Conservation (phyloP, 1,140 invertebrate species). For the Trichomalopsis sarcophagae region DNA sequence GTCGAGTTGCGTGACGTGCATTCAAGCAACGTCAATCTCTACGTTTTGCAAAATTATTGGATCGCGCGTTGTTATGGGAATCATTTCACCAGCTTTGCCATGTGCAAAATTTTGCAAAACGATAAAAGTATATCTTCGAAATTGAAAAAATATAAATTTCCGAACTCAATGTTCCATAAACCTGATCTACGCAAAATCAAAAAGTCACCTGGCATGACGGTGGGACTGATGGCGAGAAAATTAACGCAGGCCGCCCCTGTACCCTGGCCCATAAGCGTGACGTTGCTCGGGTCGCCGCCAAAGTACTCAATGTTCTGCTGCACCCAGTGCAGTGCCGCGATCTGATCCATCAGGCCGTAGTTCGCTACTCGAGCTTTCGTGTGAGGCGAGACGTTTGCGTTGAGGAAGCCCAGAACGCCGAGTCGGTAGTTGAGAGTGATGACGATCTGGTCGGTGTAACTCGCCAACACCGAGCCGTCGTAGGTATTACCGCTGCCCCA, state of each 20-base stretch:
- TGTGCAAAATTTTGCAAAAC: no score
- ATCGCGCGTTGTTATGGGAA: no score
- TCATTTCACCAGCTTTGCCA: no score
- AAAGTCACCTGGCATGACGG: conserved; percentile 86
- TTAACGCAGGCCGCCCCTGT: conserved; percentile 96
- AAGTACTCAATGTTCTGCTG: conserved; percentile 94
- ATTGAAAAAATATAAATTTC: no score
- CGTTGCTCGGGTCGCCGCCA: conserved; percentile 90
- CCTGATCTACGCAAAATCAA: background rate
- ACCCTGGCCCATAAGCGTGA: conserved; percentile 94
- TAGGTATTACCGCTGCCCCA: conserved; percentile 97
- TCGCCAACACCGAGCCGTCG: conserved; percentile 93
- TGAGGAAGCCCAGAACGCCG: conserved; percentile 93
- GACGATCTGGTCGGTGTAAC: conserved; percentile 93
- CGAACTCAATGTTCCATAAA: no score
- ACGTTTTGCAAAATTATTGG: no score
- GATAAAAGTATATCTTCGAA: no score
- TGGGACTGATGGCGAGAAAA: conserved; percentile 95
- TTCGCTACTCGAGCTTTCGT: conserved; percentile 89
- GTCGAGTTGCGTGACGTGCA: no score
- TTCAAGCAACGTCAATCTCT: no score
- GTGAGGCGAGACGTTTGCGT: conserved; percentile 87
- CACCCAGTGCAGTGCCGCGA: conserved; percentile 93
- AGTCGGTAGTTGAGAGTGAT: conserved; percentile 97
- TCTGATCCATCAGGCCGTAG: conserved; percentile 95